Percentiles rank a stretch among this genome's conserved stretches.
Conservation (phyloP, 2,113 vertebrate genomes). For the Tetraodon nigroviridis region DNA sequence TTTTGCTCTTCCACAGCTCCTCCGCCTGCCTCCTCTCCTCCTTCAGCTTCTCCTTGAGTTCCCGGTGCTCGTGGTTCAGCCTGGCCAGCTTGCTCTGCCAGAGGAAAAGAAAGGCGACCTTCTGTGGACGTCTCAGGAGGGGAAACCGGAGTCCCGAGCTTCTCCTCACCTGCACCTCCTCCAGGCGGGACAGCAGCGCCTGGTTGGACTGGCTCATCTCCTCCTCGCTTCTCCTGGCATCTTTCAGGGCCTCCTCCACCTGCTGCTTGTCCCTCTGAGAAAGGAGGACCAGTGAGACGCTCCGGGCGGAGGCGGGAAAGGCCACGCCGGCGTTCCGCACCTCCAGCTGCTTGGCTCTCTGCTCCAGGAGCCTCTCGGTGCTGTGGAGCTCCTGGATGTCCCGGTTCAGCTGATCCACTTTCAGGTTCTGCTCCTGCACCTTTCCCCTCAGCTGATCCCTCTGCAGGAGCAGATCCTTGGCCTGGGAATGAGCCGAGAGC, state of each 20-base stretch:
- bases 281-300: neutral
- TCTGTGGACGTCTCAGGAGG: too few relatives aligned
- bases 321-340: constrained; percentile 33
- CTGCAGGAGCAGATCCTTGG: constrained; percentile 62
- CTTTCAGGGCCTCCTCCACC: constrained; percentile 73
- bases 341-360: constrained; percentile 65
- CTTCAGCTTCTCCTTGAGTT: constrained; percentile 82
- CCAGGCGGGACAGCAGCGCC: constrained; percentile 77
- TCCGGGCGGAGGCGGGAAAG: neutral
- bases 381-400: constrained; percentile 54
- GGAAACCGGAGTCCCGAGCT: neutral
- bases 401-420: constrained; percentile 63
- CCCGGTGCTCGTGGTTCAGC: constrained; percentile 79
- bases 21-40: constrained; percentile 83
- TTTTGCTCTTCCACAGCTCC: constrained; percentile 80
- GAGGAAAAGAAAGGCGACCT: neutral
- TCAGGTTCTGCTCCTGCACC: constrained; percentile 57
- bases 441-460: constrained; percentile 61
- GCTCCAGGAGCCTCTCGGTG: constrained; percentile 61
- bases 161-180: constrained; percentile 76
- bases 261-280: constrained; percentile 79
- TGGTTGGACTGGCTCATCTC: constrained; percentile 73
- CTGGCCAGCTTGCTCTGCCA: constrained; percentile 76
- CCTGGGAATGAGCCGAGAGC: constrained; percentile 31
- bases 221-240: constrained; percentile 75